Evolutionary conservation across 2,797 vertebrate genomes (phyloP).

Genomic region (Phoebastria nigripes): DNA sequence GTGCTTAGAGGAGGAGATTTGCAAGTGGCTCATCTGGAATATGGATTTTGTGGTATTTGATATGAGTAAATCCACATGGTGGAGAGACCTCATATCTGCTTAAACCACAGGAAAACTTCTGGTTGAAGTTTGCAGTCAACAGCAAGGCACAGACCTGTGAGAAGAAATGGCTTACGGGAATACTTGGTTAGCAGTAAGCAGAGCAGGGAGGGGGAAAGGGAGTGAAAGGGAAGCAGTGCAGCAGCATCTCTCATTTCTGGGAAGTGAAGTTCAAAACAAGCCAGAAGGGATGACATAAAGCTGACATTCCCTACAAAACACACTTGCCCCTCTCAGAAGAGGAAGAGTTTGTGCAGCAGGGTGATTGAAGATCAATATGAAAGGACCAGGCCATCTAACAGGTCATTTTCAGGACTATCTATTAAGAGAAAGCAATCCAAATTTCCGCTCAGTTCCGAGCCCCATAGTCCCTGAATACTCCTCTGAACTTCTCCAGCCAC

Average conservation of each 20-base stretch:
- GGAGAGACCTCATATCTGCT: background rate
- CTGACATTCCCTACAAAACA: background rate
- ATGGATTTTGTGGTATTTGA: background rate
- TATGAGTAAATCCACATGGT: background rate
- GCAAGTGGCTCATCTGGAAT: background rate
- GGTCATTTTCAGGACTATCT: background rate
- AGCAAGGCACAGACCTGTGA: background rate
- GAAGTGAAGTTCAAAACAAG: background rate
- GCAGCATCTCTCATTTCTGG: background rate
- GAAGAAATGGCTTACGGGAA: background rate
- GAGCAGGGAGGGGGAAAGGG: background rate
- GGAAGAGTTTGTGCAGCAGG: background rate
- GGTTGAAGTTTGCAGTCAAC: background rate
- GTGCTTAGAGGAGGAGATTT: background rate
- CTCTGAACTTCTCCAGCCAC: background rate
- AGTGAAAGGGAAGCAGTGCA: background rate
- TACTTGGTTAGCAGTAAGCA: background rate
- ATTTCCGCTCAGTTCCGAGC: background rate
- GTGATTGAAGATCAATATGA: background rate
- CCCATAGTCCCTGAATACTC: background rate
- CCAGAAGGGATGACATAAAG: background rate
- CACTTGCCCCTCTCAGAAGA: background rate
- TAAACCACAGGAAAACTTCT: background rate
- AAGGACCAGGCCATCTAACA: background rate
- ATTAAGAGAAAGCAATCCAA: background rate